These are phyloP conservation scores for Calameuta idolon DNA, from an alignment of 2,888 invertebrate species.

Conservation along the genomic window DNA sequence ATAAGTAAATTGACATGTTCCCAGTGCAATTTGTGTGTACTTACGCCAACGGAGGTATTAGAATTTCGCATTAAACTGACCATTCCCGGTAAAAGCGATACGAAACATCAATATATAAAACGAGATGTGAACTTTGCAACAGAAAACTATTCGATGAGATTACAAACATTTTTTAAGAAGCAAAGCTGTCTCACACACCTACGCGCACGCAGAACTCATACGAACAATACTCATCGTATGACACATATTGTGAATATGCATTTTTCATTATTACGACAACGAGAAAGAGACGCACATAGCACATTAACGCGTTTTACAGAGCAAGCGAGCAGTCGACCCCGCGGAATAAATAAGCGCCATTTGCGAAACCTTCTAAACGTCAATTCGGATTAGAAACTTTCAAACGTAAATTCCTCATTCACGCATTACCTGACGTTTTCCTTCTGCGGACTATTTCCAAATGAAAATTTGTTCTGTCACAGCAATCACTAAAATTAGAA, in stretches of 20 bases:
- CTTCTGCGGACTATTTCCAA: neutral
- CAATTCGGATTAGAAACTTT: neutral
- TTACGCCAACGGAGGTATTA: constrained; percentile 53
- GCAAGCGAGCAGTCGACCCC: neutral
- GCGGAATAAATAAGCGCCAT: neutral
- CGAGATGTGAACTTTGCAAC: neutral
- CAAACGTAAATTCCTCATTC: neutral
- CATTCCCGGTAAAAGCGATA: constrained; percentile 38
- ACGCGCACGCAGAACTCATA: neutral
- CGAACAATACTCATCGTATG: neutral
- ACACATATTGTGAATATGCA: neutral
- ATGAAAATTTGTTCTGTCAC: neutral
- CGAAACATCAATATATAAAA: neutral
- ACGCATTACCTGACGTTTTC: neutral
- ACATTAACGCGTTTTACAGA: neutral
- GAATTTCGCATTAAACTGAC: constrained; percentile 52
- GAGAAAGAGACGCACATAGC: neutral
- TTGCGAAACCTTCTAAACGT: neutral
- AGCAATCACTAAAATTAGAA: neutral
- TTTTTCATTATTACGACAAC: neutral
- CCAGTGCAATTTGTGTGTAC: constrained; percentile 27
- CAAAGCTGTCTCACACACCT: neutral
- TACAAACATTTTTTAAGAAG: neutral
- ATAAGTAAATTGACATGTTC: neutral
- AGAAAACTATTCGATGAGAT: neutral